A percentile compares a stretch with the other conserved stretches of the same genome.
phyloP scores from a whole-genome alignment of 2,113 vertebrate species.

The Butorides virescens region DNA sequence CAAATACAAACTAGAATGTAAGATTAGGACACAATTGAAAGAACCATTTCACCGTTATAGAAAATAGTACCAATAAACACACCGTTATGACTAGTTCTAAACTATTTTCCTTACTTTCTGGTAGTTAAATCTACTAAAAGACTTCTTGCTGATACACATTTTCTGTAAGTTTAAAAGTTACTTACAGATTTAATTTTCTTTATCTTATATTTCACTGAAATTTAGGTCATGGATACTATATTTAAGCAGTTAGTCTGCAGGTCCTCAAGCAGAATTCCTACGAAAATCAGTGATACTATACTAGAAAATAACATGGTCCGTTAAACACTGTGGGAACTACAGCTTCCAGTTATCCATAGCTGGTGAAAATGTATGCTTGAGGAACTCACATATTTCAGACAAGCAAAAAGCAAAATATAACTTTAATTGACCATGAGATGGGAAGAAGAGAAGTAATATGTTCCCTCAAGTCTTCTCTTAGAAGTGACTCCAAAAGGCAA shows the following conservation, averaged over 20 bases:
- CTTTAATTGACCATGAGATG: neutral
- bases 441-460: neutral
- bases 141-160: neutral
- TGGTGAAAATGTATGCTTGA: neutral
- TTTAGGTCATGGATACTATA: neutral
- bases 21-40: neutral
- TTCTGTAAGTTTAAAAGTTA: neutral
- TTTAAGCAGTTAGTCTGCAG: neutral
- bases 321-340: neutral
- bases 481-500: neutral
- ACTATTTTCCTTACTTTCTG: neutral
- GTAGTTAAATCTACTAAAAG: neutral
- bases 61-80: neutral
- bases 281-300: neutral
- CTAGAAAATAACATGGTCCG: neutral
- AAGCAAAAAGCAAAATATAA: neutral
- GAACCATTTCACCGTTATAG: neutral
- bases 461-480: neutral
- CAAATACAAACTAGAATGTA: slow-evolving; percentile 2
- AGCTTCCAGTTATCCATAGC: neutral
- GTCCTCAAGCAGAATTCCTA: neutral
- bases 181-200: neutral
- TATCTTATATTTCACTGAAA: neutral
- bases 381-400: neutral
- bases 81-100: neutral